These are phyloP conservation scores for Julus scanicus DNA, from an alignment of 2,888 invertebrate genomes.

Conservation along the genomic window DNA sequence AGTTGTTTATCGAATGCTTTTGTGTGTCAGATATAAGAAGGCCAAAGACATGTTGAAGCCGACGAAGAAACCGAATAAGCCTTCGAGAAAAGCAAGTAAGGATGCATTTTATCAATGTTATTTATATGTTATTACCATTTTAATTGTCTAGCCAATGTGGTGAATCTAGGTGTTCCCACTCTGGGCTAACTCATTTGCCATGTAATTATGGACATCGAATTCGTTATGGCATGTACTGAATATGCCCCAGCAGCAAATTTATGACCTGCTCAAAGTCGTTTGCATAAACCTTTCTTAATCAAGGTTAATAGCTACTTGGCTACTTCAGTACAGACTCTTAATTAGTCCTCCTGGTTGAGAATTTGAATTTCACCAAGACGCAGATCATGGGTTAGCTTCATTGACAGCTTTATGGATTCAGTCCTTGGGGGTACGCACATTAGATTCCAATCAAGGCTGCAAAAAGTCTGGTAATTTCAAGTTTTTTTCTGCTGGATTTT, in stretches of 20 bases:
- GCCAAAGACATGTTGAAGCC: constrained; percentile 18
- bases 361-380: background rate
- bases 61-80: constrained; percentile 21
- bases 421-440: background rate
- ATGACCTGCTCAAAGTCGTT: background rate
- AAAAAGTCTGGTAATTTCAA: background rate
- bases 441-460: background rate
- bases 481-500: background rate
- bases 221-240: too few relatives aligned
- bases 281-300: background rate
- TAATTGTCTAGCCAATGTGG: background rate
- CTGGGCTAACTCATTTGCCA: too few relatives aligned
- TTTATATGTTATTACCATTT: background rate
- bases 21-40: background rate
- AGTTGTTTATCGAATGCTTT: background rate
- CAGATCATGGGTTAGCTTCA: background rate
- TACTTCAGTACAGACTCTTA: background rate
- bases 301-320: background rate
- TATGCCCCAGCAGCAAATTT: background rate
- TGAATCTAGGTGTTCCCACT: too few relatives aligned
- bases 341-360: background rate
- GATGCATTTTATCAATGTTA: background rate
- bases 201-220: too few relatives aligned
- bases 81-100: constrained; percentile 3
- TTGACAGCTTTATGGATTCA: background rate